phyloP scores from a whole-genome alignment of 1,140 invertebrate genomes.

The Anthonomus grandis region DNA sequence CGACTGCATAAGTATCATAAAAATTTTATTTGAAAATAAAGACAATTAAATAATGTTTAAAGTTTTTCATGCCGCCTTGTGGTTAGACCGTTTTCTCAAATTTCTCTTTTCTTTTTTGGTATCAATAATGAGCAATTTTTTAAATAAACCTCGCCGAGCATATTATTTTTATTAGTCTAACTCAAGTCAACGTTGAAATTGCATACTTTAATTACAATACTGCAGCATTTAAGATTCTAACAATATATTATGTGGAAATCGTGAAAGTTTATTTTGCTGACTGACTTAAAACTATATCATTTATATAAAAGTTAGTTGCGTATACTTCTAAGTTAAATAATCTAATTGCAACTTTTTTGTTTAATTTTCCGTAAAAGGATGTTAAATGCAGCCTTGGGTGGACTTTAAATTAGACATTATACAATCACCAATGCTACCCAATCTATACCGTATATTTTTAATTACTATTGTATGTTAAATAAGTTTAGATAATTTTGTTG shows the following conservation, averaged over 20 bases:
- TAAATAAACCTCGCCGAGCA: not conserved
- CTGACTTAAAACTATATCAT: not conserved
- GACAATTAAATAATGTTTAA: not conserved
- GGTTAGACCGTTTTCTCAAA: not conserved
- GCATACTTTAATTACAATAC: not conserved
- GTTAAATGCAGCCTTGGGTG: no score
- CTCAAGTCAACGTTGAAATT: constrained; percentile 1
- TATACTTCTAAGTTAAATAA: not conserved
- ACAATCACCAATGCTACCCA: no score
- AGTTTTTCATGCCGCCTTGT: not conserved
- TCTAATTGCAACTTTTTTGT: not conserved
- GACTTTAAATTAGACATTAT: not conserved
- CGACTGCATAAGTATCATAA: not conserved
- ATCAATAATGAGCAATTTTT: not conserved
- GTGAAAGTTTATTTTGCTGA: not conserved
- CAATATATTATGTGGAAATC: constrained; percentile 1
- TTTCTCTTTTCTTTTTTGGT: constrained; percentile 10
- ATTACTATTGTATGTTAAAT: no score
- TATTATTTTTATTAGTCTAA: constrained; percentile 6
- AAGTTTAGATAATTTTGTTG: no score
- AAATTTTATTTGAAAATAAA: not conserved
- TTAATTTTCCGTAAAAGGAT: not conserved
- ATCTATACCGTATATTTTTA: no score
- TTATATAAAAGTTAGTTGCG: not conserved
- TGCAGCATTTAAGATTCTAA: constrained; percentile 5